Evolutionary conservation across 2,888 invertebrate genomes (phyloP), one percentile per base, ranked within the genome.

Genomic region (Sesia apiformis): DNA sequence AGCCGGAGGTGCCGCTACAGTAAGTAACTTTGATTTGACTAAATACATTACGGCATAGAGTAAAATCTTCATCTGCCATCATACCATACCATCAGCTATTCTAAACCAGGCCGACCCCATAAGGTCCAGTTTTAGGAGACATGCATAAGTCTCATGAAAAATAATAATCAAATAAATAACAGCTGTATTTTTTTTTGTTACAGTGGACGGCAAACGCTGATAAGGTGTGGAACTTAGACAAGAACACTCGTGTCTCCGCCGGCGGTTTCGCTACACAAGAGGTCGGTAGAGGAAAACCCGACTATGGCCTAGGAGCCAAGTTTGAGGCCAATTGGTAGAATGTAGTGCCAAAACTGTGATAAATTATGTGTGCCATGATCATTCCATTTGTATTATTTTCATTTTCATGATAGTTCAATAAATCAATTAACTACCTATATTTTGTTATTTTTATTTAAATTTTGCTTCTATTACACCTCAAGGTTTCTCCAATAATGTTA

Each of bases 211-310:
- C 75, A 0, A 63, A 66, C 0, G 75, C 67, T 8, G 71, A 73
- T 4, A 77, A 76, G 23, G 63, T 69, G 0, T 78, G 78, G 79
- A 69, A 74, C 49, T 40, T 72, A 0, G 74, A 68, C 55, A 75
- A 74, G 55, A 66, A 76, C 56, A 73, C 77, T 0, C 62, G 62
- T 4, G 7, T 76, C 0, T 66, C 70, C 0, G 69, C 74, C 40
- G 79, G 77, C 0, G 78, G 76, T 0, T 60, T 58, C 3, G 42
- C 70, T 5, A 62, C 65, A n/a, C 70, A 69, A 38, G 67, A 62
- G 4, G 57, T 72, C 4, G 74, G 76, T 0, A 65, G 64, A 5
- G 65, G 69, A 2, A 71, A 59, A 52, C 70, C 77, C 0, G 73
- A 74, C 52, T 52, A 74, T 4, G 75, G 67, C 1, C 39, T 74